Base-by-base conservation (phyloP, 2,113 vertebrate species). In the Mirza zaza region DNA sequence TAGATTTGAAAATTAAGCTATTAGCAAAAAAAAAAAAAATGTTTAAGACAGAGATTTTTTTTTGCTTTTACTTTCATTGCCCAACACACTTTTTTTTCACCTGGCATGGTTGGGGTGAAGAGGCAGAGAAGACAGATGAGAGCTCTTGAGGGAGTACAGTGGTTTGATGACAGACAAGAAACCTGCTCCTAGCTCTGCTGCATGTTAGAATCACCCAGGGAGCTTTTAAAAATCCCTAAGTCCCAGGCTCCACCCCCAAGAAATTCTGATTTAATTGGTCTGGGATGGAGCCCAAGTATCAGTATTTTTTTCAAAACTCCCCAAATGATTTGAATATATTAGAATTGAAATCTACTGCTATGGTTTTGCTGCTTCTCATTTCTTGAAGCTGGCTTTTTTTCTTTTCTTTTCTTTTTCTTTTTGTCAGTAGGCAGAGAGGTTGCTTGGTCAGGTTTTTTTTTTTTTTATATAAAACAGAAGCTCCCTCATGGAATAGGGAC, bases 191-290 rank as follows among this genome's bases (percentile, higher is more conserved):
- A n/a, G 8, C 11, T 50, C 36, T 27, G 2, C 45, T n/a, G 67
- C 34, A 55, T 21, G 9, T n/a, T 36, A 29, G 48, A 68, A 32
- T 61, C 27, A 77, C n/a, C 81, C 23, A 36, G 29, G 63, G 50
- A 90, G 11, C 21, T 61, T 61, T 91, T 71, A n/a, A 59, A 90
- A 48, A 61, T 80, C 36, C 36, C 2, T 29, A 55, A 71, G 52
- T 23, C 63, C 11, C 39, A 91, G 42, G 2, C 14, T 42, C 9
- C 29, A 21, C 13, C 68, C 13, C 17, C 65, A 87, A 61, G 75
- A 96, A 65, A 92, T 86, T 91, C 71, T 79, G 63, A 77, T 87
- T 94, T 91, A 91, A 97, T 45, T 80, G 68, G 34, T 50, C 73
- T 83, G 36, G 89, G 77, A 83, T 55, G 45, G 45, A 42, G 2